Conservation (phyloP, 2,797 vertebrate genomes). For the Sebastes nivosus region DNA sequence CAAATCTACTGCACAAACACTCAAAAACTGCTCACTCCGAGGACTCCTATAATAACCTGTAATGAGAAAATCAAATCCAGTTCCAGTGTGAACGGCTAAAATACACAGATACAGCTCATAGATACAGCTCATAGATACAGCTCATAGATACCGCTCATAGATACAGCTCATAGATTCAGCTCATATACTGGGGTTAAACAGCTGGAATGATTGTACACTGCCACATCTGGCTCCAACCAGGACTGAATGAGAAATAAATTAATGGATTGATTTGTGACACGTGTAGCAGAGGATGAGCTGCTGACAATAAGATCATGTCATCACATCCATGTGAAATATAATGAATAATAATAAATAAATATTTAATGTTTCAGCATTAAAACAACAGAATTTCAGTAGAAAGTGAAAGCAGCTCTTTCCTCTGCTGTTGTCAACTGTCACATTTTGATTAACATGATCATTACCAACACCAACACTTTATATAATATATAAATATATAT, state of each 20-base stretch:
- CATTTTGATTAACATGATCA: neutral
- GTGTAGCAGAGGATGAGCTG: conserved; percentile 35
- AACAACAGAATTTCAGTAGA: neutral
- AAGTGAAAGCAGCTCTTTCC: neutral
- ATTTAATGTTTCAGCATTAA: neutral
- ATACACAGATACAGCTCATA: conserved; percentile 2
- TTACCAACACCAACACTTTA: neutral
- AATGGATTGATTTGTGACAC: conserved; percentile 64
- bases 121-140: too few relatives aligned
- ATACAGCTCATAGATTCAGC: too few relatives aligned
- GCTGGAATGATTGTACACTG: conserved; percentile 39
- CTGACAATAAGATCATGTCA: conserved; percentile 24
- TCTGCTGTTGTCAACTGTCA: neutral
- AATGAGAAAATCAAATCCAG: conserved; percentile 52
- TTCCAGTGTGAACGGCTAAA: conserved; percentile 28
- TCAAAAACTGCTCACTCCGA: too few relatives aligned
- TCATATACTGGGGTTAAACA: neutral
- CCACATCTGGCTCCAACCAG: conserved; percentile 30
- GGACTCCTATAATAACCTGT: conserved; percentile 41
- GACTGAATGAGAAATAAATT: conserved; percentile 56
- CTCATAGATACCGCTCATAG: too few relatives aligned
- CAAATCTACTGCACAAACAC: conserved; percentile 60
- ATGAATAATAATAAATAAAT: neutral
- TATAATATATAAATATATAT: too few relatives aligned
- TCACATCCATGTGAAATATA: conserved; percentile 3